Percentiles rank a stretch among this genome's conserved stretches.
phyloP scores from a whole-genome alignment of 2,888 invertebrate species.

The Periphyllus acericola region DNA sequence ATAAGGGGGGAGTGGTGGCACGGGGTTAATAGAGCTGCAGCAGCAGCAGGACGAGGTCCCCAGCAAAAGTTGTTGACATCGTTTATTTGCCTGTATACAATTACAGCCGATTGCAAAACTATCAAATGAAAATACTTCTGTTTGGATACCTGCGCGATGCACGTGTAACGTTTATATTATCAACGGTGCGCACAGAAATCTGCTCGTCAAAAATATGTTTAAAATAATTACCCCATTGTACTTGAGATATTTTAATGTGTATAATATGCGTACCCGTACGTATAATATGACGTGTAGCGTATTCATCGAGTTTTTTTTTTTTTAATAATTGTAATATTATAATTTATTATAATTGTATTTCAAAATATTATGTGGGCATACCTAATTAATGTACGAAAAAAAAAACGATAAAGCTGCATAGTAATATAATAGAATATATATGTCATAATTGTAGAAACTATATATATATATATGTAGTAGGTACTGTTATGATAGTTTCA shows the following conservation, averaged over 20 bases:
- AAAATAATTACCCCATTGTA: background rate
- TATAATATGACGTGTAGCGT: background rate
- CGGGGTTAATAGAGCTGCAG: background rate
- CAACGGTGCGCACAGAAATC: background rate
- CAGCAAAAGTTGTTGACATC: background rate
- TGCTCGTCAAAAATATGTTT: background rate
- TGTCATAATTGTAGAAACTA: background rate
- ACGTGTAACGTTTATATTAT: background rate
- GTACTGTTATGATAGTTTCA: background rate
- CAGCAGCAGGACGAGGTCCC: background rate
- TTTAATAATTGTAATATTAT: background rate
- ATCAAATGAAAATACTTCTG: background rate
- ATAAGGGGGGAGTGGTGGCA: background rate
- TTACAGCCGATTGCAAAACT: background rate
- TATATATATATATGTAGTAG: too few species aligned
- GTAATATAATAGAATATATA: background rate
- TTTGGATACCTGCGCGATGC: background rate
- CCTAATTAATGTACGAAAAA: background rate
- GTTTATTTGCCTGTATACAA: background rate
- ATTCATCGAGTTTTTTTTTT: background rate
- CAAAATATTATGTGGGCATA: background rate
- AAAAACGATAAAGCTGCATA: background rate
- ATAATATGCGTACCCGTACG: background rate
- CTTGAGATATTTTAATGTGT: background rate
- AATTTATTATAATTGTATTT: background rate